Evolutionary conservation across 1,140 invertebrate species (phyloP).

Genomic region (Galendromus occidentalis): DNA sequence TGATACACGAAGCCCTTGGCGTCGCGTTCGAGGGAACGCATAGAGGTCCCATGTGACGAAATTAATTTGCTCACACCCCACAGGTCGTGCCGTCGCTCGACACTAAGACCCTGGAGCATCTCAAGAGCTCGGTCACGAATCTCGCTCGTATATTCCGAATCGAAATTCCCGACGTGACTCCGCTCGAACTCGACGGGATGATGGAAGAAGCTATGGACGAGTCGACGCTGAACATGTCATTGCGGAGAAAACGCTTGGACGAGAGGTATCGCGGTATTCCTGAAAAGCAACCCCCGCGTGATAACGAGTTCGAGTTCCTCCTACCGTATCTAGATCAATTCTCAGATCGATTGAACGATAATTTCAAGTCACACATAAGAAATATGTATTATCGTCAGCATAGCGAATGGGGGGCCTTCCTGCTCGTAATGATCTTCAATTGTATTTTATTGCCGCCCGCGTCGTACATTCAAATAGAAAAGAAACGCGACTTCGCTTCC

Average conservation of each 20-base stretch:
- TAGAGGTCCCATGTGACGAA: background rate
- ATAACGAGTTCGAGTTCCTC: background rate
- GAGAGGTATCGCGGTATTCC: background rate
- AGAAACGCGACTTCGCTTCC: background rate
- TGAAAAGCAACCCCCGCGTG: background rate
- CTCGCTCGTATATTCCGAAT: background rate
- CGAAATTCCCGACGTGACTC: background rate
- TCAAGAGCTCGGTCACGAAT: background rate
- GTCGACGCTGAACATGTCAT: background rate
- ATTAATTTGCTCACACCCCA: background rate
- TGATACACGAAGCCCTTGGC: background rate
- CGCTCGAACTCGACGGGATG: background rate
- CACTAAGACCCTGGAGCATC: background rate
- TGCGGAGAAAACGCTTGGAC: background rate
- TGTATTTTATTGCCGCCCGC: background rate
- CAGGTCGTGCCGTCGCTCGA: background rate
- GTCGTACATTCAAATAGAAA: background rate
- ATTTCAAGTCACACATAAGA: background rate
- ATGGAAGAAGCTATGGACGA: background rate
- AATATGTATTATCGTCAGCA: background rate
- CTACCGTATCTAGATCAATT: background rate
- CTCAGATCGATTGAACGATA: background rate
- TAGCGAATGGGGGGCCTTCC: background rate
- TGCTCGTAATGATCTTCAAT: background rate
- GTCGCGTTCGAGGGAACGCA: background rate